Evolutionary conservation across 1,140 invertebrate species (phyloP), one percentile per base, ranked within the genome.

Genomic region (Archivesica marissinica): DNA sequence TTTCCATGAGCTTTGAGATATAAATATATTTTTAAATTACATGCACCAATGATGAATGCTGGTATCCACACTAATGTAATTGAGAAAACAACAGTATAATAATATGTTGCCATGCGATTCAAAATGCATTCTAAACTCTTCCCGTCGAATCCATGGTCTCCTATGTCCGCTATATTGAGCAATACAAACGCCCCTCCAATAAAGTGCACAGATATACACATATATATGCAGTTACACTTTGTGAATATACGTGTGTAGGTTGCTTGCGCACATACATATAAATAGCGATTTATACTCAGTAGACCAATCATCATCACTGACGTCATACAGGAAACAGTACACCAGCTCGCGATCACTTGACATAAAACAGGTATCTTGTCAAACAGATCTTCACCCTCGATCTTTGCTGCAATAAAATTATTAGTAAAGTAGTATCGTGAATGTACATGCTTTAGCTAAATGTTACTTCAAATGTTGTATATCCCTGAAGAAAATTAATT

Each of bases 81-180:
- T 0, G 87, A 88, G 76, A 92, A 90, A 17, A 92, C 88, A 0
- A 92, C 85, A 2, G 90, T 91, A 75, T 90, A 92, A 6, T 87
- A 81, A 75, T 81, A 88, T 6, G 86, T 89, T 4, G 88, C 91
- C 87, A 92, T 88, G 52, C 92, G 61, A 76, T 92, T 87, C 88
- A 88, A 91, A 41, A 90, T 87, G 72, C n/a, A n/a, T n/a, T n/a
- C n/a, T n/a, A n/a, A n/a, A n/a, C n/a, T n/a, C n/a, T n/a, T n/a
- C 86, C 91, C 28, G 80, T 92, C 90, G 64, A 89, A 92, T 17
- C 83, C 72, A 61, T 91, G 90, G 28, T 87, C 88, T 20, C 91
- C 92, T 25, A 90, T 89, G 30, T 85, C 88, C 0, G 87, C 59
- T 23, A 88, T 76, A 66, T 92, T 91, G 4, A 90, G 35, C 15